These are phyloP conservation scores for Eucriotettix oculatus DNA, from an alignment of 2,888 invertebrate species.

Conservation along the genomic window DNA sequence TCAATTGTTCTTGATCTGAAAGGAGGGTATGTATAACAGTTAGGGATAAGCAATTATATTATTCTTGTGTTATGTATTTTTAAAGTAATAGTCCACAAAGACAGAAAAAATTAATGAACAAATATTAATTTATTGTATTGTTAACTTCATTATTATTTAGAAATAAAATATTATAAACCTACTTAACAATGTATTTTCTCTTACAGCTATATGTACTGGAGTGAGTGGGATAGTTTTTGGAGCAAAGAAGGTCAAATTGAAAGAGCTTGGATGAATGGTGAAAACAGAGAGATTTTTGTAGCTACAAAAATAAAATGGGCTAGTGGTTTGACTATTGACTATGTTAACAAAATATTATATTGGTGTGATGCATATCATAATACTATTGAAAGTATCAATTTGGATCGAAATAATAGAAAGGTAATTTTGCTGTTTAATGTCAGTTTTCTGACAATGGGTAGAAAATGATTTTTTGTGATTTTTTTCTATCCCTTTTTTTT, in stretches of 20 bases:
- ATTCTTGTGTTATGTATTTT: too few species aligned
- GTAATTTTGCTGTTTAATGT: neutral
- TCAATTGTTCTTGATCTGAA: slow-evolving; percentile 52
- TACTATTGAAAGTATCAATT: slow-evolving; percentile 45
- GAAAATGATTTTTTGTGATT: neutral
- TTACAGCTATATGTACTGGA: slow-evolving; percentile 49
- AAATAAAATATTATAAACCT: neutral
- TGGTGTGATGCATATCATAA: slow-evolving; percentile 58
- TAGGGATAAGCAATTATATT: neutral
- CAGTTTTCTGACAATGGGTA: neutral
- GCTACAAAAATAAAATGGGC: slow-evolving; percentile 48
- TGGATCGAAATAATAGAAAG: slow-evolving; percentile 16
- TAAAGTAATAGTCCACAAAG: too few species aligned
- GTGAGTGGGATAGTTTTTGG: slow-evolving; percentile 41
- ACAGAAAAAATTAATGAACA: too few species aligned
- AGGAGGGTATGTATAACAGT: slow-evolving; percentile 27
- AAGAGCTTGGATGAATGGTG: slow-evolving; percentile 59
- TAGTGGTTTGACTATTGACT: slow-evolving; percentile 54
- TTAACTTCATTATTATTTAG: neutral
- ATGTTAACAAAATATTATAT: slow-evolving; percentile 35
- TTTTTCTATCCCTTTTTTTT: neutral
- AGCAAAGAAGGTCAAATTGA: slow-evolving; percentile 33
- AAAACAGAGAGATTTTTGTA: slow-evolving; percentile 37
- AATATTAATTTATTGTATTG: neutral
- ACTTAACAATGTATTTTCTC: neutral